Conservation (phyloP, 1,140 invertebrate genomes). For the Neodiprion pinetum region DNA sequence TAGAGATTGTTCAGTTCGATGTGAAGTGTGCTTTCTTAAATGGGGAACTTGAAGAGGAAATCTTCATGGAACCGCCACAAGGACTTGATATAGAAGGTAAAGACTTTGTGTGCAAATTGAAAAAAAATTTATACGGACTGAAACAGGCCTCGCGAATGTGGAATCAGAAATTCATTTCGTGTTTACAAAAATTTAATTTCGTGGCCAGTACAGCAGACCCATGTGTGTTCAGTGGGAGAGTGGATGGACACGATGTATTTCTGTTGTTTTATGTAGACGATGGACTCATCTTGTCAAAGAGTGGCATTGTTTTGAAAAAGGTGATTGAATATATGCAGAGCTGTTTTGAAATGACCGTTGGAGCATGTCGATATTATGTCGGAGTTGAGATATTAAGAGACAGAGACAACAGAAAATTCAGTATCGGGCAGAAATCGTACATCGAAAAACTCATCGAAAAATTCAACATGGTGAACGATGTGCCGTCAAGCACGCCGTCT, state of each 20-base stretch:
- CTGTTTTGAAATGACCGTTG: neutral
- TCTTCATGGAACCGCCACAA: conserved; percentile 48
- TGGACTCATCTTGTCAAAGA: conserved; percentile 37
- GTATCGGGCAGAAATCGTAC: neutral
- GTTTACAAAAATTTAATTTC: conserved; percentile 35
- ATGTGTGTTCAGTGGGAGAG: conserved; percentile 41
- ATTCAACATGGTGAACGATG: neutral
- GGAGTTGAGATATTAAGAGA: neutral
- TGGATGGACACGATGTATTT: conserved; percentile 27
- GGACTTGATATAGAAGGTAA: conserved; percentile 35
- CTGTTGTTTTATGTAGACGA: conserved; percentile 49
- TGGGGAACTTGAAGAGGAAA: conserved; percentile 41
- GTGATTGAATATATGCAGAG: neutral
- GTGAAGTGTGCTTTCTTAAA: conserved; percentile 51
- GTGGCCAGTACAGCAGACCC: conserved; percentile 34
- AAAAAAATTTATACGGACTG: conserved; percentile 52
- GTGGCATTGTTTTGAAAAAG: neutral
- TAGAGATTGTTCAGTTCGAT: conserved; percentile 47
- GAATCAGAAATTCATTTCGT: conserved; percentile 39
- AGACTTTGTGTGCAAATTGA: conserved; percentile 35
- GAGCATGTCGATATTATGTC: neutral
- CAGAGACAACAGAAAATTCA: neutral
- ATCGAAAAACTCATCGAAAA: neutral
- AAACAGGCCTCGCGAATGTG: conserved; percentile 52
- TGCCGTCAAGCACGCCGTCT: too few species aligned